Base-by-base conservation (phyloP, 1,140 invertebrate genomes). In the Drosophila nasuta region DNA sequence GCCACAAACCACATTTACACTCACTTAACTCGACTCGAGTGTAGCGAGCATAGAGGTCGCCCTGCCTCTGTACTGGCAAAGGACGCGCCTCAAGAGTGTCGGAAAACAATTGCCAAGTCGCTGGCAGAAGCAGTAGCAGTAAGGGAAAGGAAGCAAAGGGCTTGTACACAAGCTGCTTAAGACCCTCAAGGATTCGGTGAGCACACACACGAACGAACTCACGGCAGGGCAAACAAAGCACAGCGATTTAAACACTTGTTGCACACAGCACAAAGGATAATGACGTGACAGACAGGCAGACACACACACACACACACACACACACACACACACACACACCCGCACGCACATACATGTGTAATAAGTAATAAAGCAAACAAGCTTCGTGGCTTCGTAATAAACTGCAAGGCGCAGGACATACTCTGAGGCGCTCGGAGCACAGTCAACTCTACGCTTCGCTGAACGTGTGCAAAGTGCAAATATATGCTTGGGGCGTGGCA, bases 341-440 rank as follows among this genome's bases (percentile, higher is more conserved):
- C 35, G 17, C 33, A 59, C 48, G 38, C 5, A 3, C 5, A 45
- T 8, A 48, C 56, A 64, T 38, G 62, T 66, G 13, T 25, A 52
- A 70, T 88, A 87, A 88, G 83, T 75, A 70, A 67, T 88, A 87
- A 87, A 88, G 73, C 74, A 83, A 88, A 87, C 83, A 82, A 66
- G 46, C 66, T 25, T 25, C 33, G 59, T 58, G 48, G 30, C 35
- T 70, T 72, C 71, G 77, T 77, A 75, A 81, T 89, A 89, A 87
- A 89, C 67, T 80, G 63, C 64, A 69, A 59, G 49, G 28, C 54
- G 28, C 54, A 52, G 33, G 57, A 59, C 75, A 70, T 7, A 52
- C 25, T 58, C n/a, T 25, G 28, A 25, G 70, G 56, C 45, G 58
- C 41, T 75, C 15, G 66, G 38, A 60, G 58, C 20, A 70, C 65